Evolutionary conservation across 2,797 vertebrate species (phyloP).

Genomic region (Macropus fuliginosus): DNA sequence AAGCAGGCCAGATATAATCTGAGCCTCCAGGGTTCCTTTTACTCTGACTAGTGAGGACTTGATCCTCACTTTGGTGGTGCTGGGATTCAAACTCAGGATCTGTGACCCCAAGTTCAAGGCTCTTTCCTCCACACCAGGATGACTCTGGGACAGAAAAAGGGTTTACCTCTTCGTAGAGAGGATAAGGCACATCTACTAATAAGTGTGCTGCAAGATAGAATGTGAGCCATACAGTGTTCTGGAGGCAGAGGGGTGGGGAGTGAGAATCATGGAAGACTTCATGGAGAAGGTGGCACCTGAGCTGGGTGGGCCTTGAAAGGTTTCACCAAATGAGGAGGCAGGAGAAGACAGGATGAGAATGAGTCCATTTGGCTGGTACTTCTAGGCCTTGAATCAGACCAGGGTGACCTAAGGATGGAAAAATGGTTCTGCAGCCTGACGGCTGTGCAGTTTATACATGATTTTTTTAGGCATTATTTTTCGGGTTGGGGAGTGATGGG

Average conservation of each 20-base stretch:
- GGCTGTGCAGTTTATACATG: not conserved
- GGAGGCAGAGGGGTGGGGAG: not conserved
- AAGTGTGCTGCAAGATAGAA: not conserved
- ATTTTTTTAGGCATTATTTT: not conserved
- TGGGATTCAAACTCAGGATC: not conserved
- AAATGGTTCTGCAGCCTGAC: not conserved
- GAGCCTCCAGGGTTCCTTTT: not conserved
- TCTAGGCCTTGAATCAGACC: not conserved
- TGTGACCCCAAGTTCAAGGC: not conserved
- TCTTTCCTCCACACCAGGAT: not conserved
- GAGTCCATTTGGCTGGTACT: too few relatives aligned
- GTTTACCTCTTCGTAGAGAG: not conserved
- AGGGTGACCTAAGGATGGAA: not conserved
- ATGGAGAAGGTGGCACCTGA: not conserved
- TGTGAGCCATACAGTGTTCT: not conserved
- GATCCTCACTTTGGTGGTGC: too few relatives aligned
- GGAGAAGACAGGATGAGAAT: not conserved
- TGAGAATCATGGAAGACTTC: not conserved
- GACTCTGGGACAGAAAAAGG: not conserved
- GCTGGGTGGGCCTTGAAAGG: not conserved
- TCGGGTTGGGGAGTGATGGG: not conserved
- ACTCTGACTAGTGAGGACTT: not conserved
- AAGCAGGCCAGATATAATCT: too few relatives aligned
- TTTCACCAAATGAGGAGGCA: not conserved
- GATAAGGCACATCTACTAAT: not conserved